Percentiles rank a stretch among this genome's conserved stretches.
These are phyloP conservation scores for Sebastes umbrosus DNA, from an alignment of 2,797 vertebrate genomes.

Conservation along the genomic window DNA sequence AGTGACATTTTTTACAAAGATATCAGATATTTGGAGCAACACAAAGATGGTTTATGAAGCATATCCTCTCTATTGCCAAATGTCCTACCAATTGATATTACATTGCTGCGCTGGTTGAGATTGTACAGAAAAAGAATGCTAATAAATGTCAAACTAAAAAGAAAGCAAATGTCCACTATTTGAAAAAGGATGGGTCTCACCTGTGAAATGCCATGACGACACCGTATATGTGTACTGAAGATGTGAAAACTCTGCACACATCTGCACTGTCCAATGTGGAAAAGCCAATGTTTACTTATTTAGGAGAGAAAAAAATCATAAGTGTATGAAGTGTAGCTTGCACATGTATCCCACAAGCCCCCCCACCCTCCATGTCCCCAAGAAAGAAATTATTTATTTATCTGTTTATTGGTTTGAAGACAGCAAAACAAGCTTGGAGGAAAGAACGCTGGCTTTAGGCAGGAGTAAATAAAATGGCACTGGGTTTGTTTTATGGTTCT, in stretches of 20 bases:
- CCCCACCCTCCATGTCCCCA: conserved; percentile 62
- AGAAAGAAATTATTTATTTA: conserved; percentile 92
- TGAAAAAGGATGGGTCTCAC: conserved; percentile 20
- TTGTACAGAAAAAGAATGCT: conserved; percentile 48
- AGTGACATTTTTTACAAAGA: neutral
- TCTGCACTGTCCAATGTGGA: conserved; percentile 66
- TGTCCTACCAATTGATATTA: conserved; percentile 42
- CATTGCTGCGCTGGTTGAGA: conserved; percentile 31
- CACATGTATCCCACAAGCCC: conserved; percentile 75
- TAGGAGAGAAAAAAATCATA: conserved; percentile 60
- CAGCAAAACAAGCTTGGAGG: conserved; percentile 68
- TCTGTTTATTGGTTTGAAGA: conserved; percentile 80
- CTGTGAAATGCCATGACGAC: conserved; percentile 58
- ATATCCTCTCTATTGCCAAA: conserved; percentile 64
- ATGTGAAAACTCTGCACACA: conserved; percentile 67
- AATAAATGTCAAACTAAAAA: conserved; percentile 30
- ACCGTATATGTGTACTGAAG: conserved; percentile 60
- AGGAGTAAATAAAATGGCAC: conserved; percentile 76
- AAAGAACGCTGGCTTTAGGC: conserved; percentile 60
- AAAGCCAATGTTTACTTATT: conserved; percentile 81
- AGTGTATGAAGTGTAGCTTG: conserved; percentile 82
- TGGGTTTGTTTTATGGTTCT: conserved; percentile 77
- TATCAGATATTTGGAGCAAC: conserved; percentile 20
- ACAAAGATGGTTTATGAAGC: conserved; percentile 36
- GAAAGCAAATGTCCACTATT: conserved; percentile 12